phyloP scores from a whole-genome alignment of 2,113 vertebrate species.

The Platanista minor region DNA sequence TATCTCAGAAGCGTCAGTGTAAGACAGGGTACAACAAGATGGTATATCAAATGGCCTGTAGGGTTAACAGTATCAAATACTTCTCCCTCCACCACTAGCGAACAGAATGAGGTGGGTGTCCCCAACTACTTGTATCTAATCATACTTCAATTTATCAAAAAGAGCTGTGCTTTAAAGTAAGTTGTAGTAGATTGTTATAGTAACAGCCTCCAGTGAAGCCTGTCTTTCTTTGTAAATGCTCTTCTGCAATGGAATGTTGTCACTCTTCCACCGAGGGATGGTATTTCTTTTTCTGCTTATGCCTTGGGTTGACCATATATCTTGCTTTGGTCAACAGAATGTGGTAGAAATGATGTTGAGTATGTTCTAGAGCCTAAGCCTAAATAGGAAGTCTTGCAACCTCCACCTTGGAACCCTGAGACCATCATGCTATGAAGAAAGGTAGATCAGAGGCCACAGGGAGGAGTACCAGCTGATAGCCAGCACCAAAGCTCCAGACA shows the following conservation, averaged over 20 bases:
- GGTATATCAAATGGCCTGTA: neutral
- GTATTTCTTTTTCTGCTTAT: neutral
- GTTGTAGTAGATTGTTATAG: neutral
- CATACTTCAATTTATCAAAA: neutral
- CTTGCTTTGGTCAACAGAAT: neutral
- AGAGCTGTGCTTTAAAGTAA: neutral
- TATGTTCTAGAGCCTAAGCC: neutral
- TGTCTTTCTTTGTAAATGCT: neutral
- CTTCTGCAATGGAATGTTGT: neutral
- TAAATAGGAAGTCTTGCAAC: neutral
- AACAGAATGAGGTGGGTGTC: neutral
- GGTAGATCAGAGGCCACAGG: neutral
- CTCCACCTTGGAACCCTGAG: neutral
- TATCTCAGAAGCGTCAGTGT: neutral
- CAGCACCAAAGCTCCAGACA: neutral
- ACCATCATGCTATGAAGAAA: neutral
- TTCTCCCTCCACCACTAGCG: neutral
- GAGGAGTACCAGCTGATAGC: neutral
- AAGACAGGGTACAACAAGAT: neutral
- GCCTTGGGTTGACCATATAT: neutral
- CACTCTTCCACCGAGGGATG: neutral
- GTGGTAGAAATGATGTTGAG: neutral
- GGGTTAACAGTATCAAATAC: neutral
- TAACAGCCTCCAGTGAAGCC: neutral
- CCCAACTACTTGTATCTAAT: neutral